Evolutionary conservation across 1,140 invertebrate species (phyloP), one percentile per base, ranked within the genome.

Genomic region (Heliconius melpomene): DNA sequence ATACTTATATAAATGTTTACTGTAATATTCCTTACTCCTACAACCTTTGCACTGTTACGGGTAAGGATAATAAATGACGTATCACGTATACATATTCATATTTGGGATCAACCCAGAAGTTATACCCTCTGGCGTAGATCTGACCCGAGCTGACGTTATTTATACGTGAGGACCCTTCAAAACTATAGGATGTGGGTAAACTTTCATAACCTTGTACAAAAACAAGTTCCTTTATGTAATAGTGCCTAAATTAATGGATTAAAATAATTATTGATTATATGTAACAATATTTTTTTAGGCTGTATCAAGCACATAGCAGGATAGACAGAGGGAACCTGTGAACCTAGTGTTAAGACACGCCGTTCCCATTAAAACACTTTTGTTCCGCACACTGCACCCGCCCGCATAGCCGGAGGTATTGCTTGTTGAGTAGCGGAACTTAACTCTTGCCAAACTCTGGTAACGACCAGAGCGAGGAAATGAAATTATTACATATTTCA

Each of bases 101-200:
- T 66, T 26, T 66, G 60, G 60, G 60, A 66, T 66, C 60, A 66
- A 18, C 60, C 23, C 60, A 66, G 60, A 66, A 66, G 60, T 66
- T 66, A 29, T 66, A 66, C 60, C 23, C 23, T 66, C 60, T 66
- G 23, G 60, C 23, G 60, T 66, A 66, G 23, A 66, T 66, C 60
- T 66, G 26, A 66, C 60, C 60, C 60, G 23, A 66, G 9, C 60
- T 66, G 60, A 66, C 60, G 23, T 26, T 66, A 29, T 66, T 66
- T 66, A 66, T 66, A 29, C 26, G 60, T 66, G 60, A 66, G 60
- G 23, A 29, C 60, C 60, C 60, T 66, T 29, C 23, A 66, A 66
- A 66, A 66, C 26, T 66, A 66, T 11, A 66, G 26, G 60, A 66
- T 29, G 26, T 29, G 26, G 60, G 60, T 16, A 6, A 29, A 66